These are phyloP conservation scores for Andricus grossulariae DNA, from an alignment of 1,140 invertebrate species.

Conservation along the genomic window DNA sequence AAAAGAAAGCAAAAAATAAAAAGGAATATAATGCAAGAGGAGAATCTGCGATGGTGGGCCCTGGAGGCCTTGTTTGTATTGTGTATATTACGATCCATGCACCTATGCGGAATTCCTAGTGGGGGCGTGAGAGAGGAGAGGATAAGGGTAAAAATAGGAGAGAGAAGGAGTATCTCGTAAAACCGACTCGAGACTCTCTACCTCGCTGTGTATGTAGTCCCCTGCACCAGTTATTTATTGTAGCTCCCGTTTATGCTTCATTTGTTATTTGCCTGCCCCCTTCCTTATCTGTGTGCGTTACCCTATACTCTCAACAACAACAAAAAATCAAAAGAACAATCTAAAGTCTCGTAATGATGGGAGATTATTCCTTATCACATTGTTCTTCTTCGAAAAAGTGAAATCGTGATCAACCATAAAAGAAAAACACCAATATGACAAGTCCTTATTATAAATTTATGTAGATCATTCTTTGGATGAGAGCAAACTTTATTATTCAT, in stretches of 20 bases:
- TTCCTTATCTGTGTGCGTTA: slow-evolving; percentile 49
- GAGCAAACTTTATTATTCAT: too few relatives aligned
- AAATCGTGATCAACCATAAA: background rate
- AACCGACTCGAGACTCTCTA: slow-evolving; percentile 33
- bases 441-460: too few relatives aligned
- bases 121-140: background rate
- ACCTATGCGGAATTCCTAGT: slow-evolving; percentile 12
- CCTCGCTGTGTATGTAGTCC: slow-evolving; percentile 47
- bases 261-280: slow-evolving; percentile 64
- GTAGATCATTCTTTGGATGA: too few relatives aligned
- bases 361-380: slow-evolving; percentile 8
- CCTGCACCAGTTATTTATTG: slow-evolving; percentile 68
- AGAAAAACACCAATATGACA: background rate
- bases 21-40: background rate
- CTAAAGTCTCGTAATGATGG: background rate
- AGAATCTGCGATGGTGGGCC: background rate
- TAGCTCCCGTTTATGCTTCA: slow-evolving; percentile 69
- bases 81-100: background rate
- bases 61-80: background rate
- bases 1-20: background rate
- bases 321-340: background rate
- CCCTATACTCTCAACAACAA: slow-evolving; percentile 9
- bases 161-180: slow-evolving; percentile 29
- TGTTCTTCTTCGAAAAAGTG: background rate
- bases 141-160: background rate